phyloP scores from a whole-genome alignment of 2,888 invertebrate genomes.

The Drosophila dives region DNA sequence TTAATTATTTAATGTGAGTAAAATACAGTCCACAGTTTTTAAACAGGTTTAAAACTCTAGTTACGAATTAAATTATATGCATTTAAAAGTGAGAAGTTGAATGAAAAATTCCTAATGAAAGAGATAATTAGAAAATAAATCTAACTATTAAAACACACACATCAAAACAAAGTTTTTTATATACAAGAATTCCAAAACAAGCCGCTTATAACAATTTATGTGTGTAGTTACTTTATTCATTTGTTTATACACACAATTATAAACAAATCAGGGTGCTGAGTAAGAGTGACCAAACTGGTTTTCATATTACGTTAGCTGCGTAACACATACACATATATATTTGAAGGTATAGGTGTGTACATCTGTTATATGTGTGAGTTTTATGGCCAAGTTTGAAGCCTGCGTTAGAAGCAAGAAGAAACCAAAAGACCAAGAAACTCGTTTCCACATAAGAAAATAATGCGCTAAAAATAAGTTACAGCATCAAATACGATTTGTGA shows the following conservation, averaged over 20 bases:
- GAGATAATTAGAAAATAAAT: not conserved
- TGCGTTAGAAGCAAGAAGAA: conserved; percentile 49
- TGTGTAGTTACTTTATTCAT: not conserved
- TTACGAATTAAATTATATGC: not conserved
- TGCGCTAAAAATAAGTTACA: conserved; percentile 77
- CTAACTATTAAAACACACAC: no score
- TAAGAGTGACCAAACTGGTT: conserved; percentile 81
- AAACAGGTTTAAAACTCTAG: not conserved
- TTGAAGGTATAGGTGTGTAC: conserved; percentile 4
- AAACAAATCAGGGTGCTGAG: conserved; percentile 56
- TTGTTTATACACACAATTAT: conserved; percentile 31
- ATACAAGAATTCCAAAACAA: not conserved
- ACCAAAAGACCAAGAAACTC: conserved; percentile 64
- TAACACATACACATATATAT: conserved; percentile 1
- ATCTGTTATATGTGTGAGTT: conserved; percentile 13
- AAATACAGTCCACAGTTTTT: not conserved
- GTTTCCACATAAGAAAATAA: conserved; percentile 53
- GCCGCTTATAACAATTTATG: conserved; percentile 3
- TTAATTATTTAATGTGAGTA: not conserved
- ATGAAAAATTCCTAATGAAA: not conserved
- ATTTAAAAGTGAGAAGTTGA: not conserved
- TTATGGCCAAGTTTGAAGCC: conserved; percentile 23
- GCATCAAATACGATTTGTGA: conserved; percentile 53
- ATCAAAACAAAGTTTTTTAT: not conserved
- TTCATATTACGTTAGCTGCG: conserved; percentile 39